Conservation (phyloP, 2,797 vertebrate genomes). For the Petrocephalus schoutedeni region DNA sequence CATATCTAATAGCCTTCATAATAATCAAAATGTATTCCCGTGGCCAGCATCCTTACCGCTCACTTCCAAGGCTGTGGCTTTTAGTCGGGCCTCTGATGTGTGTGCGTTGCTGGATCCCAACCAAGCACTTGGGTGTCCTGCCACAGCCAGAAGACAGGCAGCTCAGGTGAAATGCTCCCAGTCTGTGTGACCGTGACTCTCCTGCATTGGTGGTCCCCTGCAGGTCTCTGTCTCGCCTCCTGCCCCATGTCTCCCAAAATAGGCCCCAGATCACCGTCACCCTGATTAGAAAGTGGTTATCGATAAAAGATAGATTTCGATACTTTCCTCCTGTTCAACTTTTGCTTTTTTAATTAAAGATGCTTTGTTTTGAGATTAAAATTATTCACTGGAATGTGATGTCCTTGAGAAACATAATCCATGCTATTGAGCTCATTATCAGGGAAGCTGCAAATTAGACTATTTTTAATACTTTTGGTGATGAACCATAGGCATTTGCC, state of each 20-base stretch:
- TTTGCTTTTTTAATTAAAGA: not conserved
- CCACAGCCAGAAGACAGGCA: not conserved
- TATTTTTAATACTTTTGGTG: not conserved
- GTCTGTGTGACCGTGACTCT: not conserved
- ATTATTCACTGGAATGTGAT: not conserved
- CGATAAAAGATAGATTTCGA: not conserved
- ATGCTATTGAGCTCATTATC: not conserved
- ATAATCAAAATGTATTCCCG: conserved; percentile 4
- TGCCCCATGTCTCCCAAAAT: not conserved
- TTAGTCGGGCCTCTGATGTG: not conserved
- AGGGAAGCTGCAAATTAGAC: not conserved
- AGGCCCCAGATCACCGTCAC: not conserved
- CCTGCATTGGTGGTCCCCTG: not conserved
- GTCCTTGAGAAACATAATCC: not conserved
- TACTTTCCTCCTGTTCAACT: not conserved
- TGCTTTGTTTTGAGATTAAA: conserved; percentile 1
- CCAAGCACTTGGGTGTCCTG: not conserved
- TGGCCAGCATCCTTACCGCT: not conserved
- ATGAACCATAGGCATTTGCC: not conserved
- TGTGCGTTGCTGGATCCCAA: not conserved
- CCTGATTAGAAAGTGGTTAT: not conserved
- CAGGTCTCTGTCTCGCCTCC: not conserved
- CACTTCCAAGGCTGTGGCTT: not conserved
- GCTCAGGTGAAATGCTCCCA: not conserved
- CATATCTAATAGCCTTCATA: conserved; percentile 5